Evolutionary conservation across 64 coral and sea anemone genomes (phyloP), one percentile per base, ranked within the genome.

Genomic region (Pocillopora verrucosa): DNA sequence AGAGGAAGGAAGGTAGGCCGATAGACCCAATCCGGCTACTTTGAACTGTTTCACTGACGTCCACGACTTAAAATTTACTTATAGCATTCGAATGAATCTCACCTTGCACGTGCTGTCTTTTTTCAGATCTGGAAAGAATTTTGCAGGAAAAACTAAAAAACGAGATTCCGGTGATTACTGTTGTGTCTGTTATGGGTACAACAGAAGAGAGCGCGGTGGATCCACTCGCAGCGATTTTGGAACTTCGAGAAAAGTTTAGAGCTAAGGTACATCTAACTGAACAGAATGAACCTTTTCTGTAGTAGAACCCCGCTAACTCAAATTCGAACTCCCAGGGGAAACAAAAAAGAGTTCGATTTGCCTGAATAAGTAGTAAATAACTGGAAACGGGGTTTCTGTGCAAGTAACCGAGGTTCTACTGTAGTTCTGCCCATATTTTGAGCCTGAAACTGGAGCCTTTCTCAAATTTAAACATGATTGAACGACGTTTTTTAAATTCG

Each of bases 161-260:
- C 0, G 57, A 86, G 22, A 61, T 90, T 20, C 65, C 87, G 15
- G 86, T 84, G 4, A 72, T 82, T 3, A 67, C 86, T 15, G 95
- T 97, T 36, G 89, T 93, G 9, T 84, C 88, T 9, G 78, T 97
- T 0, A 93, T 97, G 91, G 95, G 95, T 22, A 97, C 91, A 13
- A 97, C 95, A 10, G 95, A 97, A 76, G 95, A 97, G 76, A 97
- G 95, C 38, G 91, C 95, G 2, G 60, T 97, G 25, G 95, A 97
- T 86, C 95, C 95, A 7, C 63, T 97, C 7, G 84, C 82, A 34
- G 91, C 93, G 1, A 88, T 97, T 51, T 22, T 97, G 9, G 88
- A 84, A 17, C 51, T 97, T 1, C 76, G 92, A 68, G 67, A 97
- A 15, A 59, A 93, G 25, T 92, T 93, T 24, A 75, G 78, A 22